Evolutionary conservation across 2,797 vertebrate genomes (phyloP), one percentile per base, ranked within the genome.

Genomic region (Karalla daura): DNA sequence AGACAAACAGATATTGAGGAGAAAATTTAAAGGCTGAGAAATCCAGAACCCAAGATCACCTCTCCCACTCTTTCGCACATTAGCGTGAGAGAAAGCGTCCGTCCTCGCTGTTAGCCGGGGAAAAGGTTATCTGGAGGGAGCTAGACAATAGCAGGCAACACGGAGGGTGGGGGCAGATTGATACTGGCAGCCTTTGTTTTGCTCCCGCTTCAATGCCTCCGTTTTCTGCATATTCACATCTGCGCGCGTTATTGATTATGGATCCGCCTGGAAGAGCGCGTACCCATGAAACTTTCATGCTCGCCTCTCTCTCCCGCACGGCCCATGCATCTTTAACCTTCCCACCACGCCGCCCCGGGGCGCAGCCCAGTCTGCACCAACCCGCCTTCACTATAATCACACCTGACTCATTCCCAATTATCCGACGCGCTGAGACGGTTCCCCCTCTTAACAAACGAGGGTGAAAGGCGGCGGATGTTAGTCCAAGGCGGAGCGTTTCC

Each of bases 401-500:
- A 55, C 63, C 84, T 86, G 72, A 81, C 70, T 81, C 20, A 81
- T 84, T 82, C 76, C 55, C 66, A 75, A 78, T 86, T 80, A 71
- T 47, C 45, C 40, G 40, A 55, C 55, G 37, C 64, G n/a, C 50
- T 75, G 77, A 78, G 74, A 83, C 35, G 20, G 37, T 39, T 55
- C 40, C 55, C 46, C 5, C 0, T 49, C 49, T 62, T 52, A 54
- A 58, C 51, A 71, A 78, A 73, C 33, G 71, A 78, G 62, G 73
- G 78, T 72, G 40, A 83, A 63, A 11, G 63, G 68, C 80, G 50
- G 75, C 69, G 78, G 76, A 67, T 58, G 45, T 55, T 61, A 64
- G 32, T 62, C 67, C 37, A 60, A 28, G 54, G 8, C 14, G n/a
- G 49, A 72, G 76, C 76, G 37, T 65, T 76, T 60, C 63, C 74